Percentiles rank a stretch among this genome's conserved stretches.
Evolutionary conservation across 1,140 invertebrate genomes (phyloP).

Genomic region (Ceratitis capitata): DNA sequence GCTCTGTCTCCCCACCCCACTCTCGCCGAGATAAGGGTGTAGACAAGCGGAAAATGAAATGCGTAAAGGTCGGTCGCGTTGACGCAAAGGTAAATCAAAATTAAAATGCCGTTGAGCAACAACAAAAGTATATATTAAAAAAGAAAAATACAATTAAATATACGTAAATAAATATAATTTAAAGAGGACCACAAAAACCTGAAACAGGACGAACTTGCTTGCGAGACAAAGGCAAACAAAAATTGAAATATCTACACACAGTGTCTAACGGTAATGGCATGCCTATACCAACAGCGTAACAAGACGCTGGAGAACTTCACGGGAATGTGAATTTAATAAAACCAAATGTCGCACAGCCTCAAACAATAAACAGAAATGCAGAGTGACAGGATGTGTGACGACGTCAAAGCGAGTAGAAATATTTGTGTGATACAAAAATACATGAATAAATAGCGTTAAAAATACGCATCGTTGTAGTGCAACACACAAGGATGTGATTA

Average conservation of each 20-base stretch:
- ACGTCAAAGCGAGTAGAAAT: too few relatives aligned
- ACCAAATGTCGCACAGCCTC: background rate
- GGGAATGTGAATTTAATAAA: conserved; percentile 23
- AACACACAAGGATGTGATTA: background rate
- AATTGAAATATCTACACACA: too few relatives aligned
- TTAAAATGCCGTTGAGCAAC: conserved; percentile 20
- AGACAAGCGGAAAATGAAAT: conserved; percentile 2
- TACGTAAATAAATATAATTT: background rate
- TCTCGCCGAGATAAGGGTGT: too few relatives aligned
- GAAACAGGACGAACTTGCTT: background rate
- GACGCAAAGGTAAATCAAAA: conserved; percentile 29
- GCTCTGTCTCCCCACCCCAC: background rate
- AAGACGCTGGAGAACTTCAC: background rate
- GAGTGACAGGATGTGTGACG: conserved; percentile 13
- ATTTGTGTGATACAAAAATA: too few relatives aligned
- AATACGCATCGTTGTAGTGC: too few relatives aligned
- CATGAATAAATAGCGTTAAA: too few relatives aligned
- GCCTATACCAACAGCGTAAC: background rate
- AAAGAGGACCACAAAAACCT: too few relatives aligned
- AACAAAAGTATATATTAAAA: background rate
- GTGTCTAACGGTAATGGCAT: background rate
- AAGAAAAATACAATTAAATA: background rate
- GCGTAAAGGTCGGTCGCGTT: conserved; percentile 18
- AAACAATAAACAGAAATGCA: conserved; percentile 10
- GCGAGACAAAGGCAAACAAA: background rate